Base-by-base conservation (phyloP, 2,113 vertebrate genomes). In the Corythornis vintsioides region DNA sequence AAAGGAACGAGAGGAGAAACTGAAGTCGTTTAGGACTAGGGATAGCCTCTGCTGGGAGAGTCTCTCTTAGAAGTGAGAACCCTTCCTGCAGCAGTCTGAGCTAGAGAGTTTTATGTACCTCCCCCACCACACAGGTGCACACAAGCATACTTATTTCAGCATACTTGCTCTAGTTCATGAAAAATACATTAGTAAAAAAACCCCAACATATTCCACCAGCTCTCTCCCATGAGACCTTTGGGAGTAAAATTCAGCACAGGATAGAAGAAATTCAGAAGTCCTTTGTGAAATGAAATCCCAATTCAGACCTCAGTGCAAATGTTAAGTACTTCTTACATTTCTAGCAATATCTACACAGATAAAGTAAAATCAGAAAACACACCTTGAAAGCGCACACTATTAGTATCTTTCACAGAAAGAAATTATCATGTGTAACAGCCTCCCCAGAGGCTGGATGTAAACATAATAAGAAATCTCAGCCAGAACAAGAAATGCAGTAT, bases 391-490 rank as follows among this genome's bases (percentile, higher is more conserved):
- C 0, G 2, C 9, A 48, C 1, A 0, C 7, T 90, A 17, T 86
- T 95, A 80, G 11, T 90, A 57, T 25, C 70, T 72, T 86, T 90
- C 53, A 14, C n/a, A 72, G 65, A 71, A 86, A 86, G 35, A 71
- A 88, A 92, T 79, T 38, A 88, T 26, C 43, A 94, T 61, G 65
- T 0, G 0, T 75, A 86, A 74, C 77, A 83, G 25, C 50, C 65
- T 93, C 73, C 59, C 77, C 15, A 81, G 83, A 92, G 53, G 40
- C 86, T 48, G 69, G 26, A 89, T 77, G 65, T 74, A 92, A 93
- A 94, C 79, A 71, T 59, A 59, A 59, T 0, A 1, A 78, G 83
- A 92, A 9, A 84, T 64, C 61, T 88, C 61, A 92, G 26, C n/a
- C 4, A 13, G 80, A 94, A 84, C 69, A 64, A 86, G 73, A 93